These are phyloP conservation scores for Misgurnus anguillicaudatus DNA, from an alignment of 2,113 vertebrate species.

Conservation along the genomic window DNA sequence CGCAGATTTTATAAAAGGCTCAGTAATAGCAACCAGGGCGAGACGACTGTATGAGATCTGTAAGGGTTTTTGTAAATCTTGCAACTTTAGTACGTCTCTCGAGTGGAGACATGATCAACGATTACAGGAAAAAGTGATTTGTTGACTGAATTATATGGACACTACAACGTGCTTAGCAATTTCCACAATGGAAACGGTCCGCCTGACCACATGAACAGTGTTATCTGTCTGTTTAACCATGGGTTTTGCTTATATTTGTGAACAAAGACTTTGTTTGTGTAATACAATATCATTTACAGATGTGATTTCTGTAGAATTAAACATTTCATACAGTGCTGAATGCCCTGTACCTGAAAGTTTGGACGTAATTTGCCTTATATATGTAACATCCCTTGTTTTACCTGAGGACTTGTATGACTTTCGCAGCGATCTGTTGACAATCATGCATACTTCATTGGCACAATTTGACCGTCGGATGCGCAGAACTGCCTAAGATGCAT, in stretches of 20 bases:
- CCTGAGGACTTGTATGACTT: slow-evolving; percentile 52
- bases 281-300: slow-evolving; percentile 46
- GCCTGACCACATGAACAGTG: not conserved
- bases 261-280: slow-evolving; percentile 44
- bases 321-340: slow-evolving; percentile 29
- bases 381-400: slow-evolving; percentile 47
- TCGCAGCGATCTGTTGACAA: slow-evolving; percentile 55
- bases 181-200: slow-evolving; percentile 12
- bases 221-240: slow-evolving; percentile 34
- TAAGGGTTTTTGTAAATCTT: not conserved
- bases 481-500: slow-evolving; percentile 64
- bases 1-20: slow-evolving; percentile 93
- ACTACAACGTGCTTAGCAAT: slow-evolving; percentile 32
- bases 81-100: slow-evolving; percentile 10
- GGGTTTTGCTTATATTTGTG: slow-evolving; percentile 23
- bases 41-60: slow-evolving; percentile 88
- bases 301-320: slow-evolving; percentile 45
- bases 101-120: not conserved
- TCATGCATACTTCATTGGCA: slow-evolving; percentile 56
- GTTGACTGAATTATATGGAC: slow-evolving; percentile 34
- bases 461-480: slow-evolving; percentile 29
- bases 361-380: slow-evolving; percentile 52
- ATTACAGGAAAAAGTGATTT: not conserved
- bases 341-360: slow-evolving; percentile 35
- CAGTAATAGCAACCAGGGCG: slow-evolving; percentile 91